These are phyloP conservation scores for Corythaixoides concolor DNA, from an alignment of 2,113 vertebrate species.

Conservation along the genomic window DNA sequence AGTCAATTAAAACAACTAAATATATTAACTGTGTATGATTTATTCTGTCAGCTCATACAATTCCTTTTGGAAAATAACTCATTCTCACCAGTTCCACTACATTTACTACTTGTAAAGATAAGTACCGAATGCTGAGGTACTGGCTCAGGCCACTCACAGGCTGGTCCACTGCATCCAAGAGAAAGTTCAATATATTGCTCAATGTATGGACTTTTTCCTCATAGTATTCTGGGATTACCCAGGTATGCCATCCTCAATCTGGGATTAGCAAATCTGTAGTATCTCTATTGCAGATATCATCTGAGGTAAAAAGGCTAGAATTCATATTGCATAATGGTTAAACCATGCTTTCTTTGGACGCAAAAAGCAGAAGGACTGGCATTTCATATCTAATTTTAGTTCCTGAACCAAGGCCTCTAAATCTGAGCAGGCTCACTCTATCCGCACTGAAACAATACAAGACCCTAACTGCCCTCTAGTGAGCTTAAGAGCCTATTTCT, in stretches of 20 bases:
- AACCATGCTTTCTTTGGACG: neutral
- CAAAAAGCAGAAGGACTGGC: neutral
- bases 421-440: neutral
- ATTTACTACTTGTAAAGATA: neutral
- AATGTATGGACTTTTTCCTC: neutral
- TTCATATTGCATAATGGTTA: neutral
- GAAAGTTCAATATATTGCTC: neutral
- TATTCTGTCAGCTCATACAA: neutral
- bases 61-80: neutral
- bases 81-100: neutral
- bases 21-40: neutral
- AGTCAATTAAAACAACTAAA: neutral
- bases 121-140: neutral
- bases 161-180: neutral
- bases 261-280: neutral
- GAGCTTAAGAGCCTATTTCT: slow-evolving; percentile 9
- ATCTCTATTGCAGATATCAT: neutral
- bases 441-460: neutral
- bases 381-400: neutral
- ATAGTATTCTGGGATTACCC: neutral
- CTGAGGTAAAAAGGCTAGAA: neutral
- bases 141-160: neutral
- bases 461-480: slow-evolving; percentile 61
- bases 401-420: neutral
- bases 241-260: neutral